phyloP scores from a whole-genome alignment of 2,888 invertebrate species.

The Noctua janthina region DNA sequence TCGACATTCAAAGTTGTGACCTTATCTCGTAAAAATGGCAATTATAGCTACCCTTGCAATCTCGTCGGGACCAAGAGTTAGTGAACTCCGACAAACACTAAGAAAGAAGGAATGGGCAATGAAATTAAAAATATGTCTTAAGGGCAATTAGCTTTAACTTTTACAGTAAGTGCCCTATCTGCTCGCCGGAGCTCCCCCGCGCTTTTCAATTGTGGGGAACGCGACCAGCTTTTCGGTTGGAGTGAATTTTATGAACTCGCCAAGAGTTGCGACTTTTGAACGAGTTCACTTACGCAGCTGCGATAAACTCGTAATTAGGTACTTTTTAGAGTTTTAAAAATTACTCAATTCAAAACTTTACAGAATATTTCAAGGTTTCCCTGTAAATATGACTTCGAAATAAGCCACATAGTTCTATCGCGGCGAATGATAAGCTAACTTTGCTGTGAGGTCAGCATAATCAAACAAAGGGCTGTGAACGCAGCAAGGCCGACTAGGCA shows the following conservation, averaged over 20 bases:
- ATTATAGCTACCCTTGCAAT: slow-evolving; percentile 87
- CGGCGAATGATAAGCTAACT: slow-evolving; percentile 53
- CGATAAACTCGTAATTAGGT: slow-evolving; percentile 50
- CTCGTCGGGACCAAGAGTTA: slow-evolving; percentile 79
- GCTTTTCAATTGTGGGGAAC: slow-evolving; percentile 90
- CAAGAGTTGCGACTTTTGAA: slow-evolving; percentile 84
- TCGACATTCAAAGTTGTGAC: slow-evolving; percentile 88
- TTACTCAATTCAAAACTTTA: background rate
- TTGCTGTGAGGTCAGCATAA: slow-evolving; percentile 68
- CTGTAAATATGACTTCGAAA: slow-evolving; percentile 3
- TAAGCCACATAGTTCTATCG: slow-evolving; percentile 30
- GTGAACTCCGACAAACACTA: slow-evolving; percentile 87
- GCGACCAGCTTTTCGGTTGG: slow-evolving; percentile 82
- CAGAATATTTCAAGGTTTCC: slow-evolving; percentile 19
- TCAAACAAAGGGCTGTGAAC: slow-evolving; percentile 66
- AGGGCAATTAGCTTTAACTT: slow-evolving; percentile 91
- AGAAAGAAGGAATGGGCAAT: slow-evolving; percentile 89
- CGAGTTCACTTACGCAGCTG: slow-evolving; percentile 77
- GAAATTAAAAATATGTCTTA: slow-evolving; percentile 91
- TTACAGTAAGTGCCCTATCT: slow-evolving; percentile 90
- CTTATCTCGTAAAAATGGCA: slow-evolving; percentile 90
- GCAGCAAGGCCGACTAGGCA: slow-evolving; percentile 78
- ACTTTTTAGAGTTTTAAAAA: slow-evolving; percentile 46
- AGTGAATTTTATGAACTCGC: slow-evolving; percentile 89
- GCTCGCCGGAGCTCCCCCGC: slow-evolving; percentile 80